Evolutionary conservation across 2,113 vertebrate species (phyloP).

Genomic region (Mandrillus leucophaeus): DNA sequence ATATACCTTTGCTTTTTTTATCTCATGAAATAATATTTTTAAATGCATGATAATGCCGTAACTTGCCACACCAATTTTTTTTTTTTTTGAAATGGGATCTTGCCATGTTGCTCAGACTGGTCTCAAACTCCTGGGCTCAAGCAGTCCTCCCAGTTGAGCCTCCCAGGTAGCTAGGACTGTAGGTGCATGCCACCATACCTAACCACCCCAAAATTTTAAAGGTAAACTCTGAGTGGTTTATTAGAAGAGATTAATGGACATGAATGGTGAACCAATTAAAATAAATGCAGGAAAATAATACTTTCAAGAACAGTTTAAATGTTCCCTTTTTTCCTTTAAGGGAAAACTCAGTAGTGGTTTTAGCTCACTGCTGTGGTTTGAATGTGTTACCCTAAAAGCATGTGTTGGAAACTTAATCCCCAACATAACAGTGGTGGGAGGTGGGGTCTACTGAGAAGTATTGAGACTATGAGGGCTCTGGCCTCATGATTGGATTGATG

Average conservation of each 20-base stretch:
- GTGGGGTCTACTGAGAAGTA: not conserved
- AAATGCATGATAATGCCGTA: not conserved
- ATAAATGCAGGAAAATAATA: not conserved
- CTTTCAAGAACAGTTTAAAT: not conserved
- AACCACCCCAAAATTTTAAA: not conserved
- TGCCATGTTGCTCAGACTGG: not conserved
- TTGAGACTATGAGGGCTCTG: not conserved
- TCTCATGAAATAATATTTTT: conserved; percentile 21
- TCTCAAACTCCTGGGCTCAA: not conserved
- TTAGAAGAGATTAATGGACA: not conserved
- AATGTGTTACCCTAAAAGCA: not conserved
- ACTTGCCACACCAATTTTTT: not conserved
- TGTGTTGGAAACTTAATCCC: not conserved
- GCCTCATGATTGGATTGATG: no score
- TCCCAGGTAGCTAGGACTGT: not conserved
- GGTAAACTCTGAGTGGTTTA: conserved; percentile 23
- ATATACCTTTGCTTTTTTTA: not conserved
- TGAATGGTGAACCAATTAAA: conserved; percentile 1
- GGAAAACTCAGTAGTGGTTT: not conserved
- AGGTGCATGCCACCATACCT: not conserved
- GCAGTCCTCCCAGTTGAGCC: not conserved
- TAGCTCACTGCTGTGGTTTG: not conserved
- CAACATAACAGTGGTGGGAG: not conserved
- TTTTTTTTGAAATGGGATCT: not conserved
- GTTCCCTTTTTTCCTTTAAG: not conserved